Evolutionary conservation across 2,113 vertebrate species (phyloP), one percentile per base, ranked within the genome.

Genomic region (Acinonyx jubatus): DNA sequence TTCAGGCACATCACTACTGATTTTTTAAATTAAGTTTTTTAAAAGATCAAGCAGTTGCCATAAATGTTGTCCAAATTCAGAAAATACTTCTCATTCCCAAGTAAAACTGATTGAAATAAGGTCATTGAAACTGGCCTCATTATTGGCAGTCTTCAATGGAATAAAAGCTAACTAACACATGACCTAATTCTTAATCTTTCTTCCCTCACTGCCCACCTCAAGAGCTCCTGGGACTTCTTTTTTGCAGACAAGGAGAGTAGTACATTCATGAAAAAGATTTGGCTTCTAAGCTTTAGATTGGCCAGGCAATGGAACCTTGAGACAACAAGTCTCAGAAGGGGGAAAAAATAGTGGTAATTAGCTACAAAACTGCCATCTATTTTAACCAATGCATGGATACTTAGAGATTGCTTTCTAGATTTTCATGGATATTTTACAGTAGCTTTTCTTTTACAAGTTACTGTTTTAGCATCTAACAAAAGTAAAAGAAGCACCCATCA

Each of bases 1-100:
- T 96, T 36, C 69, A 96, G 94, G 97, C 97, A 85, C 93, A 98
- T 95, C 94, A 96, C 94, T 63, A 66, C 88, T 69, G 91, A 91
- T 93, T 98, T 98, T 98, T 98, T 48, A 98, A 98, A 98, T 98
- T 97, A 97, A 96, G 96, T 98, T 98, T 94, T 19, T 74, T 41
- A 97, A 74, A 97, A 97, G 91, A 95, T 97, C 91, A 98, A 98
- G 94, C 69, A 92, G 83, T 94, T 97, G 23, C 66, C 74, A 65
- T 16, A 73, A 71, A 66, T 4, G 18, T 57, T 50, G 65, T 78
- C 81, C 68, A 87, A 29, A 69, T 74, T 57, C 63, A 82, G 73
- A 93, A 92, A 52, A 69, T 38, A 71, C 27, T 73, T 79, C 71
- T 85, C 36, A 52, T 33, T 38, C 12, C 55, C 91, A 86, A 94